Evolutionary conservation across 2,888 invertebrate genomes (phyloP), one percentile per base, ranked within the genome.

Genomic region (Amblyjoppa proteus): DNA sequence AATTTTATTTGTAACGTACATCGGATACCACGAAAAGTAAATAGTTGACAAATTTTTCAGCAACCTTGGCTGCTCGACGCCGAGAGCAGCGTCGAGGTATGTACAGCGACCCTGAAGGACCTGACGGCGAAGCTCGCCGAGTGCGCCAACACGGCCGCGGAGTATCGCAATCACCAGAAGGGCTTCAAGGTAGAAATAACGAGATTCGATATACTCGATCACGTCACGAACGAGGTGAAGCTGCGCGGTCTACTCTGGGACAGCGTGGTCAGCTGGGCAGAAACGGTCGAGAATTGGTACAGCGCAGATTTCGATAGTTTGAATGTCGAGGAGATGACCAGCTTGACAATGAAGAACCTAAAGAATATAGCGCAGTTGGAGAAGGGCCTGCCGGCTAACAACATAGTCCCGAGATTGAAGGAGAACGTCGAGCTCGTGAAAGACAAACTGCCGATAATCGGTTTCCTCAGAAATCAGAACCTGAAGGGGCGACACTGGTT

Each of bases 111-210:
- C 9, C 94, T 98, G 5, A 95, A 95, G 6, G 95, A 95, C 1
- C 94, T 98, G 0, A 94, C 95, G 83, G 95, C 95, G 1, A 96
- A 96, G 85, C 95, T 98, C 31, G 94, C 94, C 16, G 95, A 94
- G 0, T 97, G 97, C 86, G 95, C 96, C 75, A 95, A 95, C n/a
- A 95, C 95, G 81, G 97, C 98, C 0, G 96, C 96, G 78, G 96
- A 97, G 90, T 98, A 96, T 92, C 96, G 97, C 87, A 95, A 96
- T 0, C 97, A 97, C 94, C 98, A 98, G 93, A 98, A 97, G 92
- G 96, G 97, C 91, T 98, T 98, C 91, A 97, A 97, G 95, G 96
- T 98, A 87, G 98, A 98, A 91, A 96, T 98, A 20, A 97, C 97
- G 0, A 95, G 97, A 90, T 96, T 97, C 91, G 98, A 98, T 88